Evolutionary conservation across 1,140 invertebrate genomes (phyloP), one percentile per base, ranked within the genome.

Genomic region (Orius insidiosus): DNA sequence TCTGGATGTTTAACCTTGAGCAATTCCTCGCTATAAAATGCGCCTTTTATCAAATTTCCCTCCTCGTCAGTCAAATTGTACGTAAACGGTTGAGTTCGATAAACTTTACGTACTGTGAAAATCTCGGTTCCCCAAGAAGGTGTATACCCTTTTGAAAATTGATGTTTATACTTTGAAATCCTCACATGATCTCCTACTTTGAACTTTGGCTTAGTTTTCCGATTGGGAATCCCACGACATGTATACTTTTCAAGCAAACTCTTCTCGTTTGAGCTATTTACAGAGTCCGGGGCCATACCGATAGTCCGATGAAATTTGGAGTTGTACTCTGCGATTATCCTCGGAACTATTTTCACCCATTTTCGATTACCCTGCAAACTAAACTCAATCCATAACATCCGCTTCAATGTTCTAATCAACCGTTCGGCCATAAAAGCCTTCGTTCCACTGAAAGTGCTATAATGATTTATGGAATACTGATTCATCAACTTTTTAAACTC

Each of bases 1-100:
- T 61, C 49, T 24, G 48, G 50, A 53, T 56, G 42, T 53, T 52
- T 54, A 10, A 49, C 47, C 48, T 46, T 51, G 1, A 5, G 2
- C 5, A 52, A 15, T 15, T 49, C 51, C 30, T 49, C 39, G 1
- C 34, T 13, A 37, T 52, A 52, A 44, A 52, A 52, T 32, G 9
- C 14, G 13, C 47, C 47, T 2, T n/a, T 5, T 3, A 52, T 49
- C 13, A 11, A 11, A 9, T 46, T 16, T 2, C 34, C 44, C 3
- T 36, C 19, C n/a, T 36, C 35, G 34, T 52, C 51, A 24, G 14
- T 8, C 5, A 52, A 16, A 18, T 36, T 40, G 24, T 46, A 52
- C 9, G 47, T 52, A 3, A 37, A 9, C 0, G 46, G 45, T 4
- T 30, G 13, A 8, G 41, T 42, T 13, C 36, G 13, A 15, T 34